A percentile compares a stretch with the other conserved stretches of the same genome.
Evolutionary conservation across 2,888 invertebrate species (phyloP).

Genomic region (Sussaba pulchella): DNA sequence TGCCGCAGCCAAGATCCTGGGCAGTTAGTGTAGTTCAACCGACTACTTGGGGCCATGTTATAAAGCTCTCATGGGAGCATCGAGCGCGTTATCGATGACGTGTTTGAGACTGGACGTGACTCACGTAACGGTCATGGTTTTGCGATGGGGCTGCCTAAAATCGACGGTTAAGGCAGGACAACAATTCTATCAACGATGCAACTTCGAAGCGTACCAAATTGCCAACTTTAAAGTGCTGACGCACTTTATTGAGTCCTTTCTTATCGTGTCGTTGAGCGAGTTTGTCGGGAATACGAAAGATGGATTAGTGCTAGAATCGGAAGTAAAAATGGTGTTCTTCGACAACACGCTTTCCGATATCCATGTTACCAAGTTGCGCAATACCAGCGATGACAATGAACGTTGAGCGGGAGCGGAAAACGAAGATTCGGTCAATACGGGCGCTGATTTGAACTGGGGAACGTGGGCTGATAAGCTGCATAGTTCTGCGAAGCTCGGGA

Average conservation of each 20-base stretch:
- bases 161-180: constrained; percentile 41
- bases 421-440: background rate
- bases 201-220: constrained; percentile 65
- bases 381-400: constrained; percentile 1
- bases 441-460: no score
- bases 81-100: constrained; percentile 17
- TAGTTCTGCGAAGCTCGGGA: constrained; percentile 24
- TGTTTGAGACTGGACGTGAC: constrained; percentile 65
- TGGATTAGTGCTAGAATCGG: constrained; percentile 42
- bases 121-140: constrained; percentile 64
- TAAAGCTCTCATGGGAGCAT: background rate
- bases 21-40: constrained; percentile 53
- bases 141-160: constrained; percentile 57
- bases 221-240: constrained; percentile 34
- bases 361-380: background rate
- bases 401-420: background rate
- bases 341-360: constrained; percentile 47
- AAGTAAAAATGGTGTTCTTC: constrained; percentile 55
- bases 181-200: constrained; percentile 59
- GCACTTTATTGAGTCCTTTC: constrained; percentile 63
- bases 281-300: constrained; percentile 51
- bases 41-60: constrained; percentile 67
- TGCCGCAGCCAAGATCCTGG: constrained; percentile 63
- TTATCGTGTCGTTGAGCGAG: constrained; percentile 62
- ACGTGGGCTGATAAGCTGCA: constrained; percentile 59